Base-by-base conservation (phyloP, 2,888 invertebrate species). In the Plusia festucae region DNA sequence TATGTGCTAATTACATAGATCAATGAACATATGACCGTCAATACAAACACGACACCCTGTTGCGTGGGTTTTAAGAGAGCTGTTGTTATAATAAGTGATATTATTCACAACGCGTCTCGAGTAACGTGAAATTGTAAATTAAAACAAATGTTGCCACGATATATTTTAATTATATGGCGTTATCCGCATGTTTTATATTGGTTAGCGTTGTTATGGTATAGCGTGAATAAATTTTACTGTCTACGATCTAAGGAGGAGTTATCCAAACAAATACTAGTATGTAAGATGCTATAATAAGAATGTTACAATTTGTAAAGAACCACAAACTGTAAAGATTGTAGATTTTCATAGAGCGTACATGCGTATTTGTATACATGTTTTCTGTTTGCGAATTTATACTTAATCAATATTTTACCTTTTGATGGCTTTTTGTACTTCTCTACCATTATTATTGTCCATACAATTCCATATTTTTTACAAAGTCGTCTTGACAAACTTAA, bases 211-310 rank as follows among this genome's bases (percentile, higher is more conserved):
- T 76, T 76, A 61, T 73, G 77, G 56, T 60, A 81, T 78, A 54
- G 58, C 46, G 66, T 65, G 65, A 74, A 78, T 77, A 80, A 70
- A 80, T 77, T 82, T 70, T 64, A 74, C 74, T 63, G 64, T 77
- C 64, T 64, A 57, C 69, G 67, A 73, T 71, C 68, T 71, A 53
- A 60, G 46, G 68, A 77, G 68, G 74, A 74, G 74, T 80, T 77
- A 73, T 70, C 58, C 78, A 79, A 79, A 79, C 78, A 82, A 73
- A 76, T 67, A 77, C 53, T 68, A 62, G 61, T 61, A 72, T 70
- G 82, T 80, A 67, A 71, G 57, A 80, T 57, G 74, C 82, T 80
- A 79, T 70, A 65, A 68, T 68, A 77, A 82, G 81, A 82, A 72
- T 61, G 49, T 65, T 70, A 72, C 65, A 71, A 64, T 82, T 68